Conservation (phyloP, 2,888 invertebrate genomes). For the Eustalomyia histrio region DNA sequence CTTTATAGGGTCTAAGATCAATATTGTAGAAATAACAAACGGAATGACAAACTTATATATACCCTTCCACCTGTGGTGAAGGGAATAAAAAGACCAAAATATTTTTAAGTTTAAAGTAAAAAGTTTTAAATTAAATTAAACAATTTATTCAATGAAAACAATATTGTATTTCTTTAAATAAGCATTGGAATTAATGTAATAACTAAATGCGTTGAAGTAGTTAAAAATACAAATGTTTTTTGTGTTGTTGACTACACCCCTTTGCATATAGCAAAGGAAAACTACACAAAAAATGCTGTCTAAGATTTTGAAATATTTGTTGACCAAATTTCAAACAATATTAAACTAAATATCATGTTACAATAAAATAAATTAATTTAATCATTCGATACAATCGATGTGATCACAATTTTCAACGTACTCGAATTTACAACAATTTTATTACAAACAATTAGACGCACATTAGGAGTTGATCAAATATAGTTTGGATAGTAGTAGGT, state of each 20-base stretch:
- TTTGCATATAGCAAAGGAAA: constrained; percentile 11
- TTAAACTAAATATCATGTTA: constrained; percentile 32
- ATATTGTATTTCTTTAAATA: no score
- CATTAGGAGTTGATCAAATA: constrained; percentile 11
- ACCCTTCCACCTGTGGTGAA: no score
- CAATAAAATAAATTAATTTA: constrained; percentile 27
- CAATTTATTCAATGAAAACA: no score
- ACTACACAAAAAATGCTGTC: not conserved
- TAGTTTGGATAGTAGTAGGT: not conserved
- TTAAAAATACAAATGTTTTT: not conserved
- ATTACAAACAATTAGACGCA: constrained; percentile 55
- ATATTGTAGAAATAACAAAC: no score
- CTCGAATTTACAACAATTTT: constrained; percentile 42
- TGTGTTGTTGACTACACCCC: not conserved
- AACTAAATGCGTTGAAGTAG: no score
- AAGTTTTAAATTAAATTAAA: no score
- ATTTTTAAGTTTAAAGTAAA: no score
- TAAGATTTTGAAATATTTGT: constrained; percentile 18
- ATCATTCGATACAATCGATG: not conserved
- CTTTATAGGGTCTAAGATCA: no score
- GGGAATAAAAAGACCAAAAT: no score
- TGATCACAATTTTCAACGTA: constrained; percentile 30
- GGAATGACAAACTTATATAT: no score
- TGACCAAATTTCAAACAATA: constrained; percentile 23
- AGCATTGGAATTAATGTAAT: no score